phyloP scores from a whole-genome alignment of 2,113 vertebrate species.

The Rhegmatorhina hoffmannsi region DNA sequence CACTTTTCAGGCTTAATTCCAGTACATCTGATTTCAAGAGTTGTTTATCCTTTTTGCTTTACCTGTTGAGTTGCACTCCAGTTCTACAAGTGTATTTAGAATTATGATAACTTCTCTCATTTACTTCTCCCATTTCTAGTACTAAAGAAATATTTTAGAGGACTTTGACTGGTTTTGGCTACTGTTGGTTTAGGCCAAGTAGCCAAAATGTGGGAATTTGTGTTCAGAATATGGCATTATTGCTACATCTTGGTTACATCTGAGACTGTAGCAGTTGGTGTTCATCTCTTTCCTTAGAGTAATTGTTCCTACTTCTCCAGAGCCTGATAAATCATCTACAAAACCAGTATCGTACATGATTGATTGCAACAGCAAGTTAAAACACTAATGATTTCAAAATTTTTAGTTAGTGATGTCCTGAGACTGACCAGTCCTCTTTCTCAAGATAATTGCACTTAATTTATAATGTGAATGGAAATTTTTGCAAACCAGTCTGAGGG shows the following conservation, averaged over 20 bases:
- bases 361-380: neutral
- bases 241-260: neutral
- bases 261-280: neutral
- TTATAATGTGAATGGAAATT: neutral
- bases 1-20: neutral
- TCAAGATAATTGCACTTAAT: neutral
- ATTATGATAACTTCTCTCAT: neutral
- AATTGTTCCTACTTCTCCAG: neutral
- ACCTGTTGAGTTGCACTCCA: neutral
- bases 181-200: neutral
- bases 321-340: neutral
- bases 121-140: neutral
- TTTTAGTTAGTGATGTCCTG: neutral
- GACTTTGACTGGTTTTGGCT: neutral
- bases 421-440: neutral
- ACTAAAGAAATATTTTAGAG: neutral
- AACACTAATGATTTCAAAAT: neutral
- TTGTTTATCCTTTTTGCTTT: neutral
- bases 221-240: neutral
- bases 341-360: neutral
- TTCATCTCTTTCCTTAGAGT: neutral
- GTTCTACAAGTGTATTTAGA: neutral
- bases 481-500: neutral
- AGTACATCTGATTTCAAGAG: neutral
- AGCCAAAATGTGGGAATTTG: neutral